phyloP scores from a whole-genome alignment of 2,113 vertebrate genomes.

The Rhinichthys klamathensis region DNA sequence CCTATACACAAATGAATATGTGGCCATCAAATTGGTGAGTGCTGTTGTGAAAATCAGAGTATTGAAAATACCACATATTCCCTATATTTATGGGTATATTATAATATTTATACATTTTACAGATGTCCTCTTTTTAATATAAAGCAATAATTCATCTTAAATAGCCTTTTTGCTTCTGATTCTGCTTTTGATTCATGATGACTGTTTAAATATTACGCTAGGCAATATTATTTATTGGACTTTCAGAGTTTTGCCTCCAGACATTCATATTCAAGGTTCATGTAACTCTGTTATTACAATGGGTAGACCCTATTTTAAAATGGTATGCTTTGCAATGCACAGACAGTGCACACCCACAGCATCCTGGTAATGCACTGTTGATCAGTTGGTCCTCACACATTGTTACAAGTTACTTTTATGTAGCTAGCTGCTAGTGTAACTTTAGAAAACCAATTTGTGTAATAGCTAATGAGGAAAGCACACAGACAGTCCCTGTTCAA shows the following conservation, averaged over 20 bases:
- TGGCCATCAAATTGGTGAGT: conserved; percentile 98
- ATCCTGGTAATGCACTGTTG: neutral
- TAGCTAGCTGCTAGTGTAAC: neutral
- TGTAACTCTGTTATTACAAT: neutral
- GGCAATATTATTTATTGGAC: neutral
- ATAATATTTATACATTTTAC: neutral
- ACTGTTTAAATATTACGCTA: neutral
- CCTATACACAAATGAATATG: conserved; percentile 98
- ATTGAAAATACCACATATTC: neutral
- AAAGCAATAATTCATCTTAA: neutral
- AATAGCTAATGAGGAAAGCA: neutral
- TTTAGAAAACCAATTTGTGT: neutral
- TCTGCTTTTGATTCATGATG: neutral
- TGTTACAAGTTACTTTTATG: neutral
- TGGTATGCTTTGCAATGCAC: neutral
- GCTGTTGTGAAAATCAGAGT: neutral
- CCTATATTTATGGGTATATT: neutral
- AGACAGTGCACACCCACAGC: neutral
- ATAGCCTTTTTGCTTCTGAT: neutral
- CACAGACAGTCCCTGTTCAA: neutral
- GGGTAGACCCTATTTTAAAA: neutral
- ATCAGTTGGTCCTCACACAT: neutral
- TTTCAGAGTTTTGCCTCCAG: neutral
- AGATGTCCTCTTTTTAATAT: neutral
- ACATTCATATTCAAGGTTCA: neutral